Base-by-base conservation (phyloP, 2,888 invertebrate species). In the Agrochola litura region DNA sequence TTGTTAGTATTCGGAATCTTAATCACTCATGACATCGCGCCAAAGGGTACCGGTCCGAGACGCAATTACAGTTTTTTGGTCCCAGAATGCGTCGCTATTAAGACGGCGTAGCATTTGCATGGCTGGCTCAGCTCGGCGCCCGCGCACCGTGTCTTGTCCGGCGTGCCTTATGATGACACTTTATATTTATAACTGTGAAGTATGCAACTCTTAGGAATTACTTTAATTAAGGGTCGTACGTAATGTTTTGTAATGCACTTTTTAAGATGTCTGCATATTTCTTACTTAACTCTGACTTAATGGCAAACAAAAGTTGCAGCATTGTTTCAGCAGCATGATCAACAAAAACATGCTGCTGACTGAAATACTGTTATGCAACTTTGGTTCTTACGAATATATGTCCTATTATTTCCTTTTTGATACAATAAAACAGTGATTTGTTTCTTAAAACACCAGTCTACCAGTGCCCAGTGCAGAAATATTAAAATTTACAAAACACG, bases 21-120 rank as follows among this genome's bases (percentile, higher is more conserved):
- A 83, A 85, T 89, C 82, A 88, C 81, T 88, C 89, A 85, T 87
- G 89, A 86, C 88, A 87, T 86, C 81, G 82, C 84, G 82, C 83
- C 79, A 83, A 79, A 80, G 70, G 79, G 82, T 89, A 89, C 90
- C 89, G 89, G 90, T 90, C 84, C 75, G 79, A 81, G 74, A 76
- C 58, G 88, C 82, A 89, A 89, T 91, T 91, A 89, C 72, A 86
- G 86, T 83, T 90, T 89, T 91, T 91, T 90, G 89, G 81, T 70
- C 83, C 70, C 79, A 79, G 75, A 82, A 79, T 87, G 88, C 85
- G 71, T 69, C 84, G 87, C 88, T 90, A 91, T 91, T 90, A 89
- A 84, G 84, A 86, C 81, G 82, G 82, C 72, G 76, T 5, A 90
- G 87, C 89, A 92, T 92, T 92, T 91, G 90, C 92, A 91, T 90